Conservation (phyloP, 1,140 invertebrate species). For the Araneus ventricosus region DNA sequence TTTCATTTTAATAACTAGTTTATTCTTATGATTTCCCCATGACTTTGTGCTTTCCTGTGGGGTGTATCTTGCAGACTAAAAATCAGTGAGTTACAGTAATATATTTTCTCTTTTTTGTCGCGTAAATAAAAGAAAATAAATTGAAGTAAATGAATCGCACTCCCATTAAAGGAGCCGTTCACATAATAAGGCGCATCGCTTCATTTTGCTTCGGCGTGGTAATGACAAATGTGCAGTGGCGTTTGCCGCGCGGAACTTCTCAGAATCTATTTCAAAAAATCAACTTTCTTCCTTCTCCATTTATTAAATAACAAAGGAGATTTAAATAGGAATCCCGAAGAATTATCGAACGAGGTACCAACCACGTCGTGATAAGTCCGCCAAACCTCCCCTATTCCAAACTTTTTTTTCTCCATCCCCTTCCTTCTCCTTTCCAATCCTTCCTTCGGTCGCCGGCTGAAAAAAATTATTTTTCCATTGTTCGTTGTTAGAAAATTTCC, state of each 20-base stretch:
- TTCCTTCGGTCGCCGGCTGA: background rate
- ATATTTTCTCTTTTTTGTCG: too few relatives aligned
- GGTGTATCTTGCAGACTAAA: too few relatives aligned
- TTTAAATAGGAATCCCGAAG: slow-evolving; percentile 58
- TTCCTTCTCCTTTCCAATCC: slow-evolving; percentile 8
- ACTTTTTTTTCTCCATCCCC: background rate
- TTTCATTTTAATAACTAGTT: too few relatives aligned
- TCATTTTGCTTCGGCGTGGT: too few relatives aligned
- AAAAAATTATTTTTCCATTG: slow-evolving; percentile 2
- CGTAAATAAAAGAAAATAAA: background rate
- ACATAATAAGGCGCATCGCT: too few relatives aligned
- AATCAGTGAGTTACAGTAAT: too few relatives aligned
- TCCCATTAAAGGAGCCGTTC: too few relatives aligned
- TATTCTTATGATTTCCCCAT: too few relatives aligned
- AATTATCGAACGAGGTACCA: slow-evolving; percentile 42
- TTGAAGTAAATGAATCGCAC: too few relatives aligned
- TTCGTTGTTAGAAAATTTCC: background rate
- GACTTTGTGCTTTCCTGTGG: too few relatives aligned
- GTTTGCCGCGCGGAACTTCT: background rate
- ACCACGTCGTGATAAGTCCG: slow-evolving; percentile 31
- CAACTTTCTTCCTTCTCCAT: slow-evolving; percentile 2
- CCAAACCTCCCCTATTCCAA: background rate
- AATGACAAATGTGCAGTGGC: background rate
- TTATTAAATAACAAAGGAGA: slow-evolving; percentile 54
- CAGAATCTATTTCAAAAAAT: slow-evolving; percentile 28